phyloP scores from a whole-genome alignment of 2,113 vertebrate species.

The Bos javanicus region DNA sequence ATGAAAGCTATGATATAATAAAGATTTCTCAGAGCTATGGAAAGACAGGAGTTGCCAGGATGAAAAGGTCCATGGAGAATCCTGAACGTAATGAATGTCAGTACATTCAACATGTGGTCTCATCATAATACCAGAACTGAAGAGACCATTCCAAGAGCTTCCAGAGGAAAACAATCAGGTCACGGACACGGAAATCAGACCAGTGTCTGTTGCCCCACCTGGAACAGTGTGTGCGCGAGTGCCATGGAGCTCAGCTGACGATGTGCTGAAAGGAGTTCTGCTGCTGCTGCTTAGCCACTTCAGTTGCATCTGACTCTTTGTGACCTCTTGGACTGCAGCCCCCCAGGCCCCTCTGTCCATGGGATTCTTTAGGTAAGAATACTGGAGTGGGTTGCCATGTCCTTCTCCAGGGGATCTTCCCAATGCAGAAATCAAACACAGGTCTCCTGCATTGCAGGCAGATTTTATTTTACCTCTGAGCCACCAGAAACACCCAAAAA shows the following conservation, averaged over 20 bases:
- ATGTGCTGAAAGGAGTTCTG: neutral
- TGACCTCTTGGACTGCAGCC: neutral
- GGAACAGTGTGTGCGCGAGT: neutral
- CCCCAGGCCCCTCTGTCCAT: neutral
- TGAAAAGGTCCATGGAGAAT: neutral
- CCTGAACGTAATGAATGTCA: neutral
- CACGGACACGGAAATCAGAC: neutral
- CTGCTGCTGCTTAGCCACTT: neutral
- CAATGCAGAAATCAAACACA: neutral
- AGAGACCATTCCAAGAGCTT: neutral
- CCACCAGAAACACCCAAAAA: neutral
- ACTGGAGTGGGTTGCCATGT: neutral
- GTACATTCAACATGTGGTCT: neutral
- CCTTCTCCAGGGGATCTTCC: neutral
- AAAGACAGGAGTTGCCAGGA: neutral
- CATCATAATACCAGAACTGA: neutral
- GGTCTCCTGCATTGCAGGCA: neutral
- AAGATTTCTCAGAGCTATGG: neutral
- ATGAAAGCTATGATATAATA: neutral
- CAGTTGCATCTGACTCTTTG: neutral
- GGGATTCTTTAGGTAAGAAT: neutral
- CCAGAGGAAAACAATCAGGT: neutral
- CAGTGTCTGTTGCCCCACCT: neutral
- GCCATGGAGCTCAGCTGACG: neutral
- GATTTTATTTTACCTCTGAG: neutral